phyloP scores from a whole-genome alignment of 2,113 vertebrate species.

The Limnothrissa miodon region DNA sequence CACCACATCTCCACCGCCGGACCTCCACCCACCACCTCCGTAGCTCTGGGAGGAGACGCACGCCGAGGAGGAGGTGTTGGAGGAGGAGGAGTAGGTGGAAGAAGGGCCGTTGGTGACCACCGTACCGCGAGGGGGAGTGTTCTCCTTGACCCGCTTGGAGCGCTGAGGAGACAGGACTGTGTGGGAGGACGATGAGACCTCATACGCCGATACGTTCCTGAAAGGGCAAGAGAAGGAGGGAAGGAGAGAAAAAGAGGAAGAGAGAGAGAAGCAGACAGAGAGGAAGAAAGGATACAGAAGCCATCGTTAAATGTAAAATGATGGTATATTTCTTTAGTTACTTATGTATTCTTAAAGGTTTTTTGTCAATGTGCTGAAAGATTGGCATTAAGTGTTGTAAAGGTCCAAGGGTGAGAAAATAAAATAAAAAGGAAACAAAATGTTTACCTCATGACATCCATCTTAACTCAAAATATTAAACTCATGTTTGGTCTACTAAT shows the following conservation, averaged over 20 bases:
- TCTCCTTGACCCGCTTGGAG: conserved; percentile 97
- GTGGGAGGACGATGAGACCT: conserved; percentile 94
- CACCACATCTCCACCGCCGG: conserved; percentile 63
- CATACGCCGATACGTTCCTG: conserved; percentile 88
- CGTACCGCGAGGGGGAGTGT: conserved; percentile 92
- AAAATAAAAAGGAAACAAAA: too few species aligned
- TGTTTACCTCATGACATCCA: too few species aligned
- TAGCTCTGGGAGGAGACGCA: conserved; percentile 75
- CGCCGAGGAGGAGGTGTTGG: conserved; percentile 63
- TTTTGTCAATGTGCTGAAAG: too few species aligned
- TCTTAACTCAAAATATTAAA: too few species aligned
- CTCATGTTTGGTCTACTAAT: too few species aligned
- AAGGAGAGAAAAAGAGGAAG: neutral
- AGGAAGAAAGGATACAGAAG: neutral
- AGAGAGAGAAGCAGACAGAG: neutral
- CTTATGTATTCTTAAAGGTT: too few species aligned
- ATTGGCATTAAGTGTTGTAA: too few species aligned
- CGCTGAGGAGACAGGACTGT: conserved; percentile 87
- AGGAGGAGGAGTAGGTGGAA: conserved; percentile 59
- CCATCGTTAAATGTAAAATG: neutral
- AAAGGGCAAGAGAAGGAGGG: neutral
- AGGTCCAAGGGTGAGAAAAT: too few species aligned
- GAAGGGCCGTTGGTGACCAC: conserved; percentile 82
- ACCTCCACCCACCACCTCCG: conserved; percentile 77
- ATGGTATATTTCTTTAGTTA: too few species aligned